These are phyloP conservation scores for Ranitomeya imitator DNA, from an alignment of 2,113 vertebrate species.

Conservation along the genomic window DNA sequence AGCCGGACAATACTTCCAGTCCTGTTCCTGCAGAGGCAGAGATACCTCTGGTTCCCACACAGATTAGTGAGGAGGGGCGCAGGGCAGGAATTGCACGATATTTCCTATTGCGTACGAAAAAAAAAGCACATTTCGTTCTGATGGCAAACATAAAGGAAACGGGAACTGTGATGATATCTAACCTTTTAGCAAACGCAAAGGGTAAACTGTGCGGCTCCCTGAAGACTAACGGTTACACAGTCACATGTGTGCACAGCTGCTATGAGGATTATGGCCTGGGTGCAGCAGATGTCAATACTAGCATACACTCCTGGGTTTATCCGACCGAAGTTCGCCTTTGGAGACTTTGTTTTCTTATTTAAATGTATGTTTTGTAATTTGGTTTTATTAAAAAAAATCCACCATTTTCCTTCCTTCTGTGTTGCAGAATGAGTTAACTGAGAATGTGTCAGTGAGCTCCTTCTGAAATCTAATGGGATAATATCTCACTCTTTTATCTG, in stretches of 20 bases:
- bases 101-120: slow-evolving; percentile 52
- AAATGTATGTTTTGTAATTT: too few species aligned
- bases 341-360: too few species aligned
- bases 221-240: not conserved
- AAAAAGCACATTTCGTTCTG: slow-evolving; percentile 50
- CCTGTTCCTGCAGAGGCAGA: slow-evolving; percentile 17
- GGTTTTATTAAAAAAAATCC: too few species aligned
- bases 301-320: not conserved
- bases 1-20: slow-evolving; percentile 35
- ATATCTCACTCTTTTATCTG: too few species aligned
- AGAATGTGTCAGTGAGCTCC: too few species aligned
- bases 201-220: slow-evolving; percentile 6
- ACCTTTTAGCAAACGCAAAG: slow-evolving; percentile 20
- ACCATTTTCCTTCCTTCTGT: too few species aligned
- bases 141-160: slow-evolving; percentile 50
- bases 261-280: not conserved
- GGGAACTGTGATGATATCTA: slow-evolving; percentile 10
- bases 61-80: slow-evolving; percentile 24
- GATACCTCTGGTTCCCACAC: slow-evolving; percentile 50
- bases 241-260: not conserved
- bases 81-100: slow-evolving; percentile 51
- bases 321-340: not conserved
- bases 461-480: too few species aligned
- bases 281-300: not conserved
- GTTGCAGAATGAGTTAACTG: too few species aligned